Evolutionary conservation across 2,797 vertebrate genomes (phyloP).

Genomic region (Telmatherina bonti): DNA sequence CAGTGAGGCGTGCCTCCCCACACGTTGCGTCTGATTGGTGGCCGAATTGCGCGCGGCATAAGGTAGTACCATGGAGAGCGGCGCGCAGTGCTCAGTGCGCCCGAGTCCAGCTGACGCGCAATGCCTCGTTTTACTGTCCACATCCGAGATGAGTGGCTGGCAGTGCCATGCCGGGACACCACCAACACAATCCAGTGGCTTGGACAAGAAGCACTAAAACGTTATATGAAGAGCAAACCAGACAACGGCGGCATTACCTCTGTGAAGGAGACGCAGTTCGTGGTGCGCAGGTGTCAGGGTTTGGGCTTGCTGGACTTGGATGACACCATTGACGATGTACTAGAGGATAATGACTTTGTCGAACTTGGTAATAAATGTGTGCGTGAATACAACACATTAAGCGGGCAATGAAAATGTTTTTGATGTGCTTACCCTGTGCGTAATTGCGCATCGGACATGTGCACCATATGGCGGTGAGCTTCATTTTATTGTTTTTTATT

Average conservation of each 20-base stretch:
- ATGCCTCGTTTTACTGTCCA: slow-evolving; percentile 96
- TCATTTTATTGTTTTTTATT: not conserved
- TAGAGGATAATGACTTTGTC: slow-evolving; percentile 97
- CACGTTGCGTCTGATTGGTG: slow-evolving; percentile 75
- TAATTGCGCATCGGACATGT: slow-evolving; percentile 18
- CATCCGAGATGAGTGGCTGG: slow-evolving; percentile 95
- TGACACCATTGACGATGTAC: slow-evolving; percentile 89
- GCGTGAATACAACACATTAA: not conserved
- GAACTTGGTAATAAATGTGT: slow-evolving; percentile 89
- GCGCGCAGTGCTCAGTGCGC: slow-evolving; percentile 40
- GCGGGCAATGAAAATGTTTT: not conserved
- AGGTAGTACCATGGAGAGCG: slow-evolving; percentile 44
- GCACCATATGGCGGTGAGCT: not conserved
- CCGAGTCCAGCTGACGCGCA: slow-evolving; percentile 25
- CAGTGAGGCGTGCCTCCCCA: slow-evolving; percentile 62
- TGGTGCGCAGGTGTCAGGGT: slow-evolving; percentile 91
- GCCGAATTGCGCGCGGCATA: not conserved
- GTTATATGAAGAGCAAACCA: slow-evolving; percentile 95
- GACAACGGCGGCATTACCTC: slow-evolving; percentile 91
- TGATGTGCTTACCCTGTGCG: slow-evolving; percentile 24
- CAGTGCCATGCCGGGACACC: slow-evolving; percentile 87
- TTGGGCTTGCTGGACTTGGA: slow-evolving; percentile 91
- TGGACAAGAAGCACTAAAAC: slow-evolving; percentile 90
- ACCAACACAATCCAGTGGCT: slow-evolving; percentile 86
- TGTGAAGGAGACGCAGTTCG: slow-evolving; percentile 86